Conservation (phyloP, 2,113 vertebrate genomes). For the Pimephales promelas region DNA sequence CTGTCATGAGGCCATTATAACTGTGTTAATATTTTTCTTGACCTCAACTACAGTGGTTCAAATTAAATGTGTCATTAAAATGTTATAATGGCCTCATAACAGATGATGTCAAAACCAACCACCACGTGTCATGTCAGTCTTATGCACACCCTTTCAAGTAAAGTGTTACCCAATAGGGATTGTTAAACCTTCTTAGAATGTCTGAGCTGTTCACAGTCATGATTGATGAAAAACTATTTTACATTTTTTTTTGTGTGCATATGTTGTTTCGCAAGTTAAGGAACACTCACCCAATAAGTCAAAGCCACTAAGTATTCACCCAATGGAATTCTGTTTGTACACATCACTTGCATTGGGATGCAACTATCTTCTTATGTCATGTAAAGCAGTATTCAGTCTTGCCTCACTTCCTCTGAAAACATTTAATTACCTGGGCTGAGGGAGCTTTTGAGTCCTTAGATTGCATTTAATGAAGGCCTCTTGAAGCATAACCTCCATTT, state of each 20-base stretch:
- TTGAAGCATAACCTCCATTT: slow-evolving; percentile 25
- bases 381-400: slow-evolving; percentile 1
- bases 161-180: not conserved
- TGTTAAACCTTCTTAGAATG: not conserved
- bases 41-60: too few relatives aligned
- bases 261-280: not conserved
- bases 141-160: too few relatives aligned
- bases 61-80: too few relatives aligned
- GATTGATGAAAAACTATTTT: not conserved
- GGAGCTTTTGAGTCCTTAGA: slow-evolving; percentile 14
- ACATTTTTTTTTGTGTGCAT: not conserved
- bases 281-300: not conserved
- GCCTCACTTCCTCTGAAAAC: not conserved
- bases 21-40: too few relatives aligned
- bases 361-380: not conserved
- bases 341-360: not conserved
- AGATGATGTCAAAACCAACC: too few relatives aligned
- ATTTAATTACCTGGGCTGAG: slow-evolving; percentile 42
- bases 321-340: slow-evolving; percentile 13
- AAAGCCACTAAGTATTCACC: not conserved
- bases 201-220: not conserved
- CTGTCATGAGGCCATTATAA: too few relatives aligned
- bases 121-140: too few relatives aligned
- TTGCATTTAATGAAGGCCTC: slow-evolving; percentile 22
- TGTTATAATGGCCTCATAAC: too few relatives aligned